A percentile compares a stretch with the other conserved stretches of the same genome.
Conservation (phyloP, 2,113 vertebrate genomes). For the Dicrurus megarhynchus region DNA sequence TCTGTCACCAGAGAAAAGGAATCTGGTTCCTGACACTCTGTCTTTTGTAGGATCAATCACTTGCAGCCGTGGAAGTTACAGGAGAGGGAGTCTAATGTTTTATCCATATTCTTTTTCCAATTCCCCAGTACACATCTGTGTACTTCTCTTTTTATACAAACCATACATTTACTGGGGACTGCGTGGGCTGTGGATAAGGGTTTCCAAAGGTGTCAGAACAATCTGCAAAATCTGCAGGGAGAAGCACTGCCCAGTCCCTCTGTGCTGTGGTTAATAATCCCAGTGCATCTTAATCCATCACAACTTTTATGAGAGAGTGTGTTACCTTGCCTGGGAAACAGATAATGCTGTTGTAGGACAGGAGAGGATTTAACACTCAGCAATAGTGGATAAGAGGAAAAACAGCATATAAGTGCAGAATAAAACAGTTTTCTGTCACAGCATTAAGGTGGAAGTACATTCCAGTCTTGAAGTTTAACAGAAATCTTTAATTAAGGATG, state of each 20-base stretch:
- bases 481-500: constrained; percentile 10
- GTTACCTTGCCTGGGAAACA: neutral
- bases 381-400: neutral
- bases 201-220: neutral
- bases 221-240: neutral
- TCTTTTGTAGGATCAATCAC: neutral
- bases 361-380: neutral
- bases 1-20: neutral
- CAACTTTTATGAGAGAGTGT: neutral
- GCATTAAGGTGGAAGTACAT: neutral
- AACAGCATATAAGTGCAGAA: neutral
- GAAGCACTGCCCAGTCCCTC: neutral
- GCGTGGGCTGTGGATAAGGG: neutral
- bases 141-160: neutral
- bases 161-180: neutral
- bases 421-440: neutral
- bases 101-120: neutral
- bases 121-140: neutral
- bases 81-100: neutral
- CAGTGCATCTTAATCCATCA: neutral
- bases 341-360: neutral
- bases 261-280: neutral
- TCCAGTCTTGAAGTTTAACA: neutral
- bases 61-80: neutral
- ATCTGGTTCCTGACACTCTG: neutral